Conservation (phyloP, 2,888 invertebrate genomes). For the Belgica antarctica region DNA sequence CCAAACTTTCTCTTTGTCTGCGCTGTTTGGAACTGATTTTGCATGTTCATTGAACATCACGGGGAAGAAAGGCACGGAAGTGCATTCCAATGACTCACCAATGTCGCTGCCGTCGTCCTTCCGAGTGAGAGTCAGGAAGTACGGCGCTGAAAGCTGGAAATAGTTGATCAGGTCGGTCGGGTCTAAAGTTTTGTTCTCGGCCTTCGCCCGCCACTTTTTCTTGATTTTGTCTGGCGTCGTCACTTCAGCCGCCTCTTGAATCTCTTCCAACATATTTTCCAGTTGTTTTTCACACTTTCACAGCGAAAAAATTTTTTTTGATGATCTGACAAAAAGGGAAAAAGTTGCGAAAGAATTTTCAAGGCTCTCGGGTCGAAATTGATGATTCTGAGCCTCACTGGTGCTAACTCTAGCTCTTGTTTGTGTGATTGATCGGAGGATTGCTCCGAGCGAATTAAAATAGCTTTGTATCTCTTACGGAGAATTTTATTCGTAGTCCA, state of each 20-base stretch:
- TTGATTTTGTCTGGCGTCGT: constrained; percentile 35
- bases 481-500: too few species aligned
- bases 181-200: constrained; percentile 51
- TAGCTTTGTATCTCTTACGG: too few species aligned
- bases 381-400: too few species aligned
- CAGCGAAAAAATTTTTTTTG: constrained; percentile 6
- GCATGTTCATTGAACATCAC: too few species aligned
- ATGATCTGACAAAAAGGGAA: not conserved
- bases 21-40: not conserved
- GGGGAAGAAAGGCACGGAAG: too few species aligned
- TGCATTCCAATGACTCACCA: constrained; percentile 27
- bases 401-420: too few species aligned
- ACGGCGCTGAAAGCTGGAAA: constrained; percentile 52
- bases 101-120: constrained; percentile 26
- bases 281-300: not conserved
- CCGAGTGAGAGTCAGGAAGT: constrained; percentile 48
- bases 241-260: constrained; percentile 20
- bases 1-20: constrained; percentile 30
- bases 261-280: constrained; percentile 33
- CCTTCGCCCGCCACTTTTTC: constrained; percentile 55
- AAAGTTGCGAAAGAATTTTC: not conserved
- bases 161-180: constrained; percentile 52
- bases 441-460: too few species aligned
- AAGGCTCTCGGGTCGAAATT: too few species aligned
- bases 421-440: too few species aligned